These are phyloP conservation scores for Trichosurus vulpecula DNA, from an alignment of 2,797 vertebrate genomes.

Conservation along the genomic window DNA sequence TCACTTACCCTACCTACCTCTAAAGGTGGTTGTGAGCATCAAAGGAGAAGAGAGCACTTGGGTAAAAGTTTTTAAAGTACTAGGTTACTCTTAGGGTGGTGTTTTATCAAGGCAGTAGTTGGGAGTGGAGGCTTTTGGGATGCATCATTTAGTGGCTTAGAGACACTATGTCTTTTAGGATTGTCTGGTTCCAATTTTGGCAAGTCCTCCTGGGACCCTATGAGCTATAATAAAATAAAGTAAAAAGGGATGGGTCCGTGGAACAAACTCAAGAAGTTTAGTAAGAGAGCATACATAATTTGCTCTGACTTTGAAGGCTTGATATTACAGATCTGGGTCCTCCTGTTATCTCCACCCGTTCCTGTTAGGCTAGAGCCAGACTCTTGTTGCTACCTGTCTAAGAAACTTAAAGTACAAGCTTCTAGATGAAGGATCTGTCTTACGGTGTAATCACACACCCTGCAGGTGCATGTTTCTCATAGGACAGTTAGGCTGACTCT, in stretches of 20 bases:
- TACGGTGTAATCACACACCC: background rate
- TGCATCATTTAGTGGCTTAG: background rate
- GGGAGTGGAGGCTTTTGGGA: background rate
- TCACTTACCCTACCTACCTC: fast-evolving
- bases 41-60: fast-evolving
- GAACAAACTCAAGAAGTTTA: background rate
- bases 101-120: background rate
- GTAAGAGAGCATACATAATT: background rate
- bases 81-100: background rate
- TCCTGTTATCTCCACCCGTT: background rate
- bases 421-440: background rate
- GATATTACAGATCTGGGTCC: background rate
- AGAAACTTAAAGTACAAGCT: background rate
- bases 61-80: background rate
- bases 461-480: background rate
- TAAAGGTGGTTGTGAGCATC: background rate
- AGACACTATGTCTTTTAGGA: background rate
- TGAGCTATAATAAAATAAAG: background rate
- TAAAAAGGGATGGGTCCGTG: background rate
- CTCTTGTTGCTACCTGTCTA: background rate
- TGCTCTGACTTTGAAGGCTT: background rate
- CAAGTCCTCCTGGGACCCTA: background rate
- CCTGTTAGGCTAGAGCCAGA: background rate
- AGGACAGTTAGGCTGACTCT: background rate
- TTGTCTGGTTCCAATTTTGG: background rate